Percentiles rank a stretch among this genome's conserved stretches.
Evolutionary conservation across 35 echinoderm and acorn worm genomes (phyloP).

Genomic region (Diadema setosum): DNA sequence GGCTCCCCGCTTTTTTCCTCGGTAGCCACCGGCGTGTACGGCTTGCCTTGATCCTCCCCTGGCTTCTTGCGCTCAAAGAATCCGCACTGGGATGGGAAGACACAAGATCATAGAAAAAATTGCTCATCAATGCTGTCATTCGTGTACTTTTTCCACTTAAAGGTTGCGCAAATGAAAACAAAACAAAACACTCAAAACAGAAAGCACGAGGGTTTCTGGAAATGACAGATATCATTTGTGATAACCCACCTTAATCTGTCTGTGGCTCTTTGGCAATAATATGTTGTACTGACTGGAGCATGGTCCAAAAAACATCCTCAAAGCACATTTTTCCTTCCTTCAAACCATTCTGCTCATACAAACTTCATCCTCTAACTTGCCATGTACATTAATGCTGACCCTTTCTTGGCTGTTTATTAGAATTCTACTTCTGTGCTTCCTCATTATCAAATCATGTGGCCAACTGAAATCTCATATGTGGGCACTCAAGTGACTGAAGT

Average conservation of each 20-base stretch:
- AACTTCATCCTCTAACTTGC: too few relatives aligned
- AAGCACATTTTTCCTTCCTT: too few relatives aligned
- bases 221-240: background rate
- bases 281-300: background rate
- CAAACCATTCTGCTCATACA: too few relatives aligned
- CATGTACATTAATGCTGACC: too few relatives aligned
- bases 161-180: background rate
- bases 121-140: background rate
- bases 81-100: background rate
- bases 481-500: too few relatives aligned
- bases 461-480: too few relatives aligned
- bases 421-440: too few relatives aligned
- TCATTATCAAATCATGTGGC: too few relatives aligned
- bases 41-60: background rate
- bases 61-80: constrained; percentile 16
- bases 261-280: background rate
- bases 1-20: background rate
- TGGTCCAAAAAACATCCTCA: too few relatives aligned
- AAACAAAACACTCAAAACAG: background rate
- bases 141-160: background rate
- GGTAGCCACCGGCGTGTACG: background rate
- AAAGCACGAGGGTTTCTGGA: background rate
- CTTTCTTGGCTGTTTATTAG: too few relatives aligned
- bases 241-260: background rate
- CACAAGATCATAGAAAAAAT: background rate